These are phyloP conservation scores for Telenomus remus DNA, from an alignment of 1,140 invertebrate genomes.

Conservation along the genomic window DNA sequence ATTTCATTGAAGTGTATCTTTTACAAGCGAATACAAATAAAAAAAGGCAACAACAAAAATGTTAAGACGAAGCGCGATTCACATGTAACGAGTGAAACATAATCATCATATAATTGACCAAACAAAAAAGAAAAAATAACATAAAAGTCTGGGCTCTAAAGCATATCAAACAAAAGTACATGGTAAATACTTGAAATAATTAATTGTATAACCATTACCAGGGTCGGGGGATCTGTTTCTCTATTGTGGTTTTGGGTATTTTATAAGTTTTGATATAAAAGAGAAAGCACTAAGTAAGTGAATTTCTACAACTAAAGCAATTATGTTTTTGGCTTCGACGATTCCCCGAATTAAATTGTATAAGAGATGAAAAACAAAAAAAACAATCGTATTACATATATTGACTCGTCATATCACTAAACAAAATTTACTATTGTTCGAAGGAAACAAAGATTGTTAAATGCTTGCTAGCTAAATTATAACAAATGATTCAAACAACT, in stretches of 20 bases:
- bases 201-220: slow-evolving; percentile 55
- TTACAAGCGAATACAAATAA: slow-evolving; percentile 39
- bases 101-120: slow-evolving; percentile 65
- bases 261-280: slow-evolving; percentile 74
- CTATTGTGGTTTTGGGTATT: slow-evolving; percentile 71
- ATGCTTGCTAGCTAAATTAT: slow-evolving; percentile 71
- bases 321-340: slow-evolving; percentile 63
- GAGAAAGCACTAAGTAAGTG: slow-evolving; percentile 69
- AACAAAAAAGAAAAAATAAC: too few species aligned
- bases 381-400: slow-evolving; percentile 66
- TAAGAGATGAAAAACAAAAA: slow-evolving; percentile 20
- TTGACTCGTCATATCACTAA: slow-evolving; percentile 72
- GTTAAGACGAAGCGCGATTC: slow-evolving; percentile 27
- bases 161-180: slow-evolving; percentile 71
- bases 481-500: slow-evolving; percentile 55
- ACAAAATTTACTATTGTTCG: slow-evolving; percentile 61
- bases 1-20: slow-evolving; percentile 39
- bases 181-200: slow-evolving; percentile 58
- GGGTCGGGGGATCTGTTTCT: slow-evolving; percentile 64
- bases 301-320: slow-evolving; percentile 63
- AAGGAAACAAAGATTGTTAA: slow-evolving; percentile 68
- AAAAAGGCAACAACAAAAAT: slow-evolving; percentile 19
- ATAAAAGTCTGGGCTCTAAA: slow-evolving; percentile 69
- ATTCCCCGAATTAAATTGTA: slow-evolving; percentile 59
- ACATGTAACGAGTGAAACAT: slow-evolving; percentile 51